phyloP scores from a whole-genome alignment of 1,140 invertebrate species.

The Phortica variegata region DNA sequence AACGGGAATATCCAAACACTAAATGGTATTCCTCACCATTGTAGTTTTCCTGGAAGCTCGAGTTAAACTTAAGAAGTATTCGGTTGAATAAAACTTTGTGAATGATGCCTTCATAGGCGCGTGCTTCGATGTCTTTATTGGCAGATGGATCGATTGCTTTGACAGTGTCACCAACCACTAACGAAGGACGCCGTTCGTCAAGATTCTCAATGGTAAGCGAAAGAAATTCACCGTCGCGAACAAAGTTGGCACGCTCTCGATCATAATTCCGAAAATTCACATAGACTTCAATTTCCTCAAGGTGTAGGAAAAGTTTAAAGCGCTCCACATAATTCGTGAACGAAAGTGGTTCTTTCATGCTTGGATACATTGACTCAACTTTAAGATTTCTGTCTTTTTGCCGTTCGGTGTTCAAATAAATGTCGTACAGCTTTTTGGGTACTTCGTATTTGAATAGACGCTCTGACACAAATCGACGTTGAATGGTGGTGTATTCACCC shows the following conservation, averaged over 20 bases:
- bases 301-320: constrained; percentile 71
- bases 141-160: constrained; percentile 60
- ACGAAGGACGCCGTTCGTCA: constrained; percentile 76
- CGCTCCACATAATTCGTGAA: constrained; percentile 63
- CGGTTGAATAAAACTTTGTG: constrained; percentile 69
- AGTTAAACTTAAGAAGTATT: constrained; percentile 73
- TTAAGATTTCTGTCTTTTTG: constrained; percentile 44
- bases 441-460: constrained; percentile 61
- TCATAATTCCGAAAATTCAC: constrained; percentile 69
- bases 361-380: constrained; percentile 57
- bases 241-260: constrained; percentile 65
- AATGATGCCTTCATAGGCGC: constrained; percentile 74
- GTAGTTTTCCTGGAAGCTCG: constrained; percentile 70
- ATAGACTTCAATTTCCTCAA: constrained; percentile 72
- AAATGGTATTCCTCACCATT: constrained; percentile 67
- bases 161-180: constrained; percentile 76
- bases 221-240: constrained; percentile 67
- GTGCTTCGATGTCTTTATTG: constrained; percentile 2
- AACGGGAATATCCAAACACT: constrained; percentile 64
- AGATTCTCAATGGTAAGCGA: constrained; percentile 74
- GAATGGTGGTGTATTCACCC: constrained; percentile 62
- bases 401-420: constrained; percentile 57
- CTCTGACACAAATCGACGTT: constrained; percentile 50
- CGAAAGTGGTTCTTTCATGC: constrained; percentile 58
- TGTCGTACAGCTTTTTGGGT: constrained; percentile 62